These are phyloP conservation scores for Eunapius fragilis DNA, from an alignment of 37 sponge, comb jelly and placozoan genomes.

Conservation along the genomic window DNA sequence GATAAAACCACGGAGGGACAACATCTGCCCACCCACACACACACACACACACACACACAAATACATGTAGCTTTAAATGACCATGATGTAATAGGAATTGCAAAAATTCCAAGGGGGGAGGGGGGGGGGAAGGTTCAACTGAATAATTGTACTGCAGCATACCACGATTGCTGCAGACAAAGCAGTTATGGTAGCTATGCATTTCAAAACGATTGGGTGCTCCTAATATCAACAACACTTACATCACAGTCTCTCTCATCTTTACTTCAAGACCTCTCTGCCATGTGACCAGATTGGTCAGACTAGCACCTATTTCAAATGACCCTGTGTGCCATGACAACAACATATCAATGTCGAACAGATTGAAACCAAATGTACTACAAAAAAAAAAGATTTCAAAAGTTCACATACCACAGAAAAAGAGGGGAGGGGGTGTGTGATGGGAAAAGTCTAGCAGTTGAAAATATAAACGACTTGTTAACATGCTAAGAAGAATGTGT, in stretches of 20 bases:
- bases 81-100: no score
- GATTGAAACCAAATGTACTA: no score
- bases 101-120: not conserved
- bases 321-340: conserved; percentile 15
- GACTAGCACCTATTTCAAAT: conserved; percentile 54
- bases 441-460: not conserved
- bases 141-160: not conserved
- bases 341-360: not conserved
- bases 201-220: not conserved
- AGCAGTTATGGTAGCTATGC: not conserved
- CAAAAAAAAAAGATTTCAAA: no score
- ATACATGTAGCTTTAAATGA: not conserved
- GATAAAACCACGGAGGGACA: no score
- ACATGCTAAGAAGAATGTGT: not conserved
- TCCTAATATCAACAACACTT: not conserved
- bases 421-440: no score
- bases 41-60: not conserved
- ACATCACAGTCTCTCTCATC: conserved; percentile 68
- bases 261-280: conserved; percentile 70
- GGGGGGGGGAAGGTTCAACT: not conserved
- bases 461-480: not conserved
- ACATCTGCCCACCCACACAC: no score
- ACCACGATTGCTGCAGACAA: not conserved
- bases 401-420: no score
- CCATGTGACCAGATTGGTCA: conserved; percentile 74